Percentiles rank a stretch among this genome's conserved stretches.
phyloP scores from a whole-genome alignment of 1,140 invertebrate genomes.

The Atta cephalotes region DNA sequence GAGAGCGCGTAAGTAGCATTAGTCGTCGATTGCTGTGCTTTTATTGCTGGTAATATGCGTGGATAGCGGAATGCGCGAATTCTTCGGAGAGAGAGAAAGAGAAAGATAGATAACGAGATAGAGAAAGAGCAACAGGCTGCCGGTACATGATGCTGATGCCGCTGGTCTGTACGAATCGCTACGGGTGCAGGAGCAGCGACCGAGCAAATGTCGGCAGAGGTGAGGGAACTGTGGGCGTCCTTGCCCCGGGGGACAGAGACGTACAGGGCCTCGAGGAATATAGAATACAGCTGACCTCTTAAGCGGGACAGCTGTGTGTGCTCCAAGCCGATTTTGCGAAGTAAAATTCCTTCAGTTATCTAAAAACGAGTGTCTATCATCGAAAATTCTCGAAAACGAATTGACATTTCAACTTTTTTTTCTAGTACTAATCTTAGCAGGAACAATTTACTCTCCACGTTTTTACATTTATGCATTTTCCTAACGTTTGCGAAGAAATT shows the following conservation, averaged over 20 bases:
- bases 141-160: constrained; percentile 45
- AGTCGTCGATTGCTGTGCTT: constrained; percentile 73
- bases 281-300: constrained; percentile 64
- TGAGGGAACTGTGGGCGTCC: constrained; percentile 79
- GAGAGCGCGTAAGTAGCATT: constrained; percentile 75
- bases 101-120: not conserved
- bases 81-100: constrained; percentile 70
- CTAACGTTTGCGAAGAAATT: not conserved
- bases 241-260: constrained; percentile 78
- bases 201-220: constrained; percentile 73
- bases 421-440: not conserved
- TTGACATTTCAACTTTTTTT: not conserved
- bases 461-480: not conserved
- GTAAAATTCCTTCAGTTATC: constrained; percentile 3
- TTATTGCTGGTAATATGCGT: constrained; percentile 68
- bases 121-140: constrained; percentile 39
- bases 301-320: constrained; percentile 3
- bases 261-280: constrained; percentile 64
- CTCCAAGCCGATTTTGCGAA: not conserved
- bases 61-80: constrained; percentile 77
- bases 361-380: not conserved
- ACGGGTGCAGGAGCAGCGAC: constrained; percentile 39
- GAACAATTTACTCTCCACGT: not conserved
- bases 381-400: not conserved
- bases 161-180: constrained; percentile 54